Evolutionary conservation across 2,797 vertebrate genomes (phyloP).

Genomic region (Micromesistius poutassou): DNA sequence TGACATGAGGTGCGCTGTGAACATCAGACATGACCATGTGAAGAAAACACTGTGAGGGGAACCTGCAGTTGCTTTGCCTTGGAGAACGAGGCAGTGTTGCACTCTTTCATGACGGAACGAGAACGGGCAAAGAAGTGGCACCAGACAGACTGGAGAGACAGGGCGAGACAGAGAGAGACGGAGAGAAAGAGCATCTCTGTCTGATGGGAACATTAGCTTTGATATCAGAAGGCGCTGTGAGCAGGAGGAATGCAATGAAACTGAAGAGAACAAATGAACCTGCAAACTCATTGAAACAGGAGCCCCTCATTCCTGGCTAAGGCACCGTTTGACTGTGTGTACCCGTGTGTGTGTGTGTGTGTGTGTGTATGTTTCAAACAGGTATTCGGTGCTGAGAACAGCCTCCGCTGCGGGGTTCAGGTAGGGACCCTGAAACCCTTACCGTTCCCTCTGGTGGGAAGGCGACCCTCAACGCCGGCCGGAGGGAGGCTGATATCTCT

Average conservation of each 20-base stretch:
- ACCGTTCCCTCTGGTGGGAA: neutral
- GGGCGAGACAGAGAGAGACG: neutral
- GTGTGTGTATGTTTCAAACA: constrained; percentile 12
- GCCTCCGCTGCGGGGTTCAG: neutral
- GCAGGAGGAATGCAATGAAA: constrained; percentile 50
- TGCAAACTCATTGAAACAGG: constrained; percentile 29
- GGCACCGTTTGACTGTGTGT: neutral
- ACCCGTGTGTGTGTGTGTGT: constrained; percentile 9
- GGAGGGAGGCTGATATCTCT: neutral
- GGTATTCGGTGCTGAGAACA: neutral
- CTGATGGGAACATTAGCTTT: constrained; percentile 46
- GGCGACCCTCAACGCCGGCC: neutral
- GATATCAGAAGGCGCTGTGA: constrained; percentile 33
- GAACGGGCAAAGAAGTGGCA: neutral
- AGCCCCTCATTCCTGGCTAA: constrained; percentile 18
- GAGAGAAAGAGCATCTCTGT: constrained; percentile 25
- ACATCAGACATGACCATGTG: neutral
- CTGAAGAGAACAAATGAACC: constrained; percentile 41
- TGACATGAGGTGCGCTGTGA: neutral
- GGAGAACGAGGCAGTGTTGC: constrained; percentile 20
- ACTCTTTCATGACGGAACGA: neutral
- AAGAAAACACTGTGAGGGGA: neutral
- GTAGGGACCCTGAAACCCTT: neutral
- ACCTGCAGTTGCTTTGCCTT: neutral
- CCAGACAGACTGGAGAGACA: constrained; percentile 9